These are phyloP conservation scores for Odontocolon sp. DNA, from an alignment of 2,888 invertebrate species.

Conservation along the genomic window DNA sequence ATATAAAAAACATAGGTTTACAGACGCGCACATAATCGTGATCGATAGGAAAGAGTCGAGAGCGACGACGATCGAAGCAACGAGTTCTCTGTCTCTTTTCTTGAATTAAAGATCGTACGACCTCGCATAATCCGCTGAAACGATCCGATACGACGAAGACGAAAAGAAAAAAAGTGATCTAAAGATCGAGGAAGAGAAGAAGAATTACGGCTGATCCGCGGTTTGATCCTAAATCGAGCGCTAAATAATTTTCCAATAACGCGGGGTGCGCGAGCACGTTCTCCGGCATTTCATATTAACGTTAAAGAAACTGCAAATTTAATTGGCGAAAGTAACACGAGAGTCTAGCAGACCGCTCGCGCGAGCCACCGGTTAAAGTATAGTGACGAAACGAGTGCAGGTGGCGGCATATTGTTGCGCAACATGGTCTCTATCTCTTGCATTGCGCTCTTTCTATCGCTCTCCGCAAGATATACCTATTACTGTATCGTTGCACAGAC, in stretches of 20 bases:
- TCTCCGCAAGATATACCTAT: slow-evolving; percentile 7
- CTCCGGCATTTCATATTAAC: slow-evolving; percentile 67
- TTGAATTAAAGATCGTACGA: too few relatives aligned
- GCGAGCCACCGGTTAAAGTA: slow-evolving; percentile 66
- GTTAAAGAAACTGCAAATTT: slow-evolving; percentile 69
- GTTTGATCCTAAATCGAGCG: neutral
- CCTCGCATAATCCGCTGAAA: too few relatives aligned
- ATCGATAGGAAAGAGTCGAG: neutral
- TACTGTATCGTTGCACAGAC: slow-evolving; percentile 38
- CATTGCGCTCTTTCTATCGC: slow-evolving; percentile 51
- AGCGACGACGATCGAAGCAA: slow-evolving; percentile 4
- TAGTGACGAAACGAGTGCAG: slow-evolving; percentile 74
- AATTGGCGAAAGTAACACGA: slow-evolving; percentile 75
- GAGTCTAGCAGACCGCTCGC: slow-evolving; percentile 56
- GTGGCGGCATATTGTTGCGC: slow-evolving; percentile 73
- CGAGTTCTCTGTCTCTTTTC: slow-evolving; percentile 10
- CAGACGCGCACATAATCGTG: neutral
- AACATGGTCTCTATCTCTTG: slow-evolving; percentile 54
- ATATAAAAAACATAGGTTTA: too few relatives aligned
- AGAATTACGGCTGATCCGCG: neutral
- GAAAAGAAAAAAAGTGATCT: neutral
- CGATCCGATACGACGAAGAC: too few relatives aligned
- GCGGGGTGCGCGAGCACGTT: slow-evolving; percentile 38
- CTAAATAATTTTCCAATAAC: slow-evolving; percentile 53
- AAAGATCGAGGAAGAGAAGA: neutral